These are phyloP conservation scores for Eolophus roseicapilla DNA, from an alignment of 2,113 vertebrate species.

Conservation along the genomic window DNA sequence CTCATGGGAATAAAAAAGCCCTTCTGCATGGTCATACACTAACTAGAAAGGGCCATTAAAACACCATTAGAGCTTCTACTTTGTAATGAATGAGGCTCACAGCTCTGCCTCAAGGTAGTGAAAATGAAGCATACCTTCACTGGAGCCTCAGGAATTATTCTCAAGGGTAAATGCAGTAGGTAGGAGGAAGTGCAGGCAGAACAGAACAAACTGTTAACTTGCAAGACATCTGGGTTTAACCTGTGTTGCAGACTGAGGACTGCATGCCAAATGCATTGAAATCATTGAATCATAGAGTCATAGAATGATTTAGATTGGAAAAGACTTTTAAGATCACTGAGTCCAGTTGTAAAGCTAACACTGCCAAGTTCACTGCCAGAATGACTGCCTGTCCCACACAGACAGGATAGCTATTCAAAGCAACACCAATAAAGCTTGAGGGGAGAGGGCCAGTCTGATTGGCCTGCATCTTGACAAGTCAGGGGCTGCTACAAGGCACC, in stretches of 20 bases:
- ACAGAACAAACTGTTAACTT: neutral
- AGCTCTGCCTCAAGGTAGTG: neutral
- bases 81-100: neutral
- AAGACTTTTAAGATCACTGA: neutral
- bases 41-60: conserved; percentile 9
- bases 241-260: neutral
- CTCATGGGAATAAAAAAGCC: neutral
- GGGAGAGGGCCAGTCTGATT: neutral
- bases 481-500: neutral
- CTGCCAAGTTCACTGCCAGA: neutral
- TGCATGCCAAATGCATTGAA: neutral
- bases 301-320: neutral
- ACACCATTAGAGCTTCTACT: neutral
- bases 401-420: neutral
- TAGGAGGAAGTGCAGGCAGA: neutral
- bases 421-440: neutral
- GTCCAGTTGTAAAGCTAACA: neutral
- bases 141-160: neutral
- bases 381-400: neutral
- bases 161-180: neutral
- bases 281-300: neutral
- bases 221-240: neutral
- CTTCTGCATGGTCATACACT: neutral
- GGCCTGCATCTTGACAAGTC: neutral
- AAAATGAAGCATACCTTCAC: neutral